phyloP scores from a whole-genome alignment of 1,140 invertebrate genomes.

The Anadara kagoshimensis region DNA sequence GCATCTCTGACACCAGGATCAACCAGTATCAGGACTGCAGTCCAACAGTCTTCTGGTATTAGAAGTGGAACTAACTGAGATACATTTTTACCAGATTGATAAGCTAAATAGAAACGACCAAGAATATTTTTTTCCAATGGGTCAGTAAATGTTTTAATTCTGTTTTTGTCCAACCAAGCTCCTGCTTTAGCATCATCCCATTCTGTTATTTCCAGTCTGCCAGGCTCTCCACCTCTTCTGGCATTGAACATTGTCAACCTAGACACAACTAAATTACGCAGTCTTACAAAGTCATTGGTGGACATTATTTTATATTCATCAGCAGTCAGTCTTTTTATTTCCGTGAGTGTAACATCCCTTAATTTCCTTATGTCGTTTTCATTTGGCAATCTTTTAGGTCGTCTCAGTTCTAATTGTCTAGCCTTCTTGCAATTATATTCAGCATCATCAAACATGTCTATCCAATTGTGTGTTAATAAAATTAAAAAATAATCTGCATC shows the following conservation, averaged over 20 bases:
- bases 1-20: slow-evolving; percentile 10
- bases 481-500: slow-evolving; percentile 10
- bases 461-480: neutral
- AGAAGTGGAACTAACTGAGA: slow-evolving; percentile 34
- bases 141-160: neutral
- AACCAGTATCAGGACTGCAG: slow-evolving; percentile 25
- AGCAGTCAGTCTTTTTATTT: neutral
- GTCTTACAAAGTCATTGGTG: neutral
- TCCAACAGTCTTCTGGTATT: slow-evolving; percentile 31
- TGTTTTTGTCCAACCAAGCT: slow-evolving; percentile 28
- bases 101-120: slow-evolving; percentile 28
- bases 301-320: slow-evolving; percentile 18
- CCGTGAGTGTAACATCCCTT: slow-evolving; percentile 8
- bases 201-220: slow-evolving; percentile 30
- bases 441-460: slow-evolving; percentile 16
- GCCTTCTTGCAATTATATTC: slow-evolving; percentile 10
- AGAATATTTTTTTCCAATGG: slow-evolving; percentile 30
- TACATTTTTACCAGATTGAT: slow-evolving; percentile 32
- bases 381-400: slow-evolving; percentile 18
- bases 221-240: slow-evolving; percentile 41
- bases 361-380: slow-evolving; percentile 23
- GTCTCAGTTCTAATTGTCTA: slow-evolving; percentile 20
- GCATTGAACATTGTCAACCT: slow-evolving; percentile 45
- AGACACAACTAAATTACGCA: slow-evolving; percentile 39
- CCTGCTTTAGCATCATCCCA: slow-evolving; percentile 36